Evolutionary conservation across 2,113 vertebrate genomes (phyloP), one percentile per base, ranked within the genome.

Genomic region (Aldabrachelys gigantea): DNA sequence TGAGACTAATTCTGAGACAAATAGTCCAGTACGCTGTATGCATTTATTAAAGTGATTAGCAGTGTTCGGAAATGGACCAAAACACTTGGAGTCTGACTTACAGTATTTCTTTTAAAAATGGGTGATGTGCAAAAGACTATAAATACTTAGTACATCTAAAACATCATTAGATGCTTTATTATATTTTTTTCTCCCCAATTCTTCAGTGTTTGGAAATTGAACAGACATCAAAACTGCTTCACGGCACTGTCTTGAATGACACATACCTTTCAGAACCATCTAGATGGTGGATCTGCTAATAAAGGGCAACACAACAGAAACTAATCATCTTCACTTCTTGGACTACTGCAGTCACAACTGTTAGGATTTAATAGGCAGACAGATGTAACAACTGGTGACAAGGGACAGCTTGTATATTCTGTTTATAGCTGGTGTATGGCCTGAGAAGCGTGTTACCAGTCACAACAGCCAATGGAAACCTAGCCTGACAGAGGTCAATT

Each of bases 1-100:
- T 87, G 35, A 94, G 85, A 87, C 25, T 22, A 78, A 53, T 69
- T 78, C 52, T 83, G 27, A 38, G 12, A 59, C 89, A 89, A 88
- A 91, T 47, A 6, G 88, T 16, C 4, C n/a, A 52, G 27, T 84
- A 85, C 65, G 59, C 69, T 85, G 9, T 90, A 80, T 65, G 53
- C 29, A 47, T 96, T 97, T 96, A 17, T 92, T 87, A 62, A 82
- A 31, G 29, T 87, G 65, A 81, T 52, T 92, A 76, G 8, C 87
- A 85, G 50, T 52, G 75, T 90, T 8, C 87, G 27, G 82, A 52
- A 1, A 24, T 57, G 31, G 22, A 4, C 19, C 87, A 79, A 65
- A 50, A 84, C 72, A 76, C 21, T 44, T 41, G 41, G 38, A 44
- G 41, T 12, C 5, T 12, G 11, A 44, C 38, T 76, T 24, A 14